Base-by-base conservation (phyloP, 2,113 vertebrate genomes). In the Sakesphorus luctuosus region DNA sequence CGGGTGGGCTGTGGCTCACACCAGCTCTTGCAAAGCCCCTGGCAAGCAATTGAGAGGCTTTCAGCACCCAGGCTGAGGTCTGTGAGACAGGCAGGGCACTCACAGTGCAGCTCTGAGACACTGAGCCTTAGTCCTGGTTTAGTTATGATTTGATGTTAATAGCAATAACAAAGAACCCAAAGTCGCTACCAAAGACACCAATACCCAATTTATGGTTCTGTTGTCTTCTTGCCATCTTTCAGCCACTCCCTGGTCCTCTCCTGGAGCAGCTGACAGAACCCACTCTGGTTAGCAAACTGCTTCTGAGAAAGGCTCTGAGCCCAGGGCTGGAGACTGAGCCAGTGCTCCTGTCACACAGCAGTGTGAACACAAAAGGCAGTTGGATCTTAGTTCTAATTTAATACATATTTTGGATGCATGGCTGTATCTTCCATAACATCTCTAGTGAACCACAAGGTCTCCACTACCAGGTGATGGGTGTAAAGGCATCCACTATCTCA, bases 71-170 rank as follows among this genome's bases (percentile, higher is more conserved):
- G 0, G 68, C 1, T 7, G 44, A 95, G 29, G 25, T 29, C 29
- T 3, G 18, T 29, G 68, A 53, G 53, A 40, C n/a, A 13, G 58
- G 52, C n/a, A 35, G 29, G 62, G 36, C 3, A 14, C 18, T 43
- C 62, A 11, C 44, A n/a, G 15, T 8, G n/a, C 25, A 59, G 12
- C 19, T 1, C 69, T 52, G 31, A 68, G 33, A 55, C 35, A 77
- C 28, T 6, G 4, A 66, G 61, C 26, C 69, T 55, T 10, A 4
- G 8, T 0, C 1, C 0, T 8, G 15, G 5, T 13, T 40, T n/a
- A 18, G 11, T 13, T 3, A 0, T 14, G 65, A 24, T 43, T 62
- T 23, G 20, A 1, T 59, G 49, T 36, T 19, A 59, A 28, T 50
- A 44, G 43, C 13, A 4, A 38, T 14, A 43, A 33, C 9, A 47